A percentile compares a stretch with the other conserved stretches of the same genome.
Conservation (phyloP, 2,888 invertebrate species). For the Rhagophthalmus giganteus region DNA sequence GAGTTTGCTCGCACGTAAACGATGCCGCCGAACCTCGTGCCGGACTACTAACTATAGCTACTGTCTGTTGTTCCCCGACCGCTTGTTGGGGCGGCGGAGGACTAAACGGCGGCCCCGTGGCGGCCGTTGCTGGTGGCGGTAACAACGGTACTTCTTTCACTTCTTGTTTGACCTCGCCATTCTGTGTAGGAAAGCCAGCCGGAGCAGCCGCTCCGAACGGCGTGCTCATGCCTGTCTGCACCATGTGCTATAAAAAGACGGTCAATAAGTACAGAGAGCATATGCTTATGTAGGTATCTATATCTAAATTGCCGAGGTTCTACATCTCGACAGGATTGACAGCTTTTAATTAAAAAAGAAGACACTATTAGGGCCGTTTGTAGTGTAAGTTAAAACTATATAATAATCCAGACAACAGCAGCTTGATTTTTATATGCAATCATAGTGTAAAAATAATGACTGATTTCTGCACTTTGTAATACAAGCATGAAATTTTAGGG, state of each 20-base stretch:
- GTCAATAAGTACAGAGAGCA: neutral
- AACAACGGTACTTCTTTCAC: conserved; percentile 53
- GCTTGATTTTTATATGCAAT: no score
- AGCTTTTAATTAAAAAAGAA: no score
- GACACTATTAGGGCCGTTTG: no score
- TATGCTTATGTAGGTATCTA: no score
- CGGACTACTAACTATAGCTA: conserved; percentile 53
- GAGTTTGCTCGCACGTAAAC: conserved; percentile 52
- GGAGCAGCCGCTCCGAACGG: conserved; percentile 70
- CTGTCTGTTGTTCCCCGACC: conserved; percentile 48
- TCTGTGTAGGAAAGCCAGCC: conserved; percentile 58
- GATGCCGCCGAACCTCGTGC: conserved; percentile 46
- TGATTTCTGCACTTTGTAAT: no score
- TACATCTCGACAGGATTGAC: no score
- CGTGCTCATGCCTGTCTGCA: conserved; percentile 85
- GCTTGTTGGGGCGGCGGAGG: conserved; percentile 53
- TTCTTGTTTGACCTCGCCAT: conserved; percentile 56
- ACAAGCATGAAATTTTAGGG: no score
- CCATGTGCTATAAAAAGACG: conserved; percentile 82
- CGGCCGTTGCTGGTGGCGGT: conserved; percentile 56
- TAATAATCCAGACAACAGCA: no score
- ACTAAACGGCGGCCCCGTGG: conserved; percentile 52
- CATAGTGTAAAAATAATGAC: no score
- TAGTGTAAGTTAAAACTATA: no score
- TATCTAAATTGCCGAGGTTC: no score